Evolutionary conservation across 2,797 vertebrate species (phyloP), one percentile per base, ranked within the genome.

Genomic region (Neolamprologus multifasciatus): DNA sequence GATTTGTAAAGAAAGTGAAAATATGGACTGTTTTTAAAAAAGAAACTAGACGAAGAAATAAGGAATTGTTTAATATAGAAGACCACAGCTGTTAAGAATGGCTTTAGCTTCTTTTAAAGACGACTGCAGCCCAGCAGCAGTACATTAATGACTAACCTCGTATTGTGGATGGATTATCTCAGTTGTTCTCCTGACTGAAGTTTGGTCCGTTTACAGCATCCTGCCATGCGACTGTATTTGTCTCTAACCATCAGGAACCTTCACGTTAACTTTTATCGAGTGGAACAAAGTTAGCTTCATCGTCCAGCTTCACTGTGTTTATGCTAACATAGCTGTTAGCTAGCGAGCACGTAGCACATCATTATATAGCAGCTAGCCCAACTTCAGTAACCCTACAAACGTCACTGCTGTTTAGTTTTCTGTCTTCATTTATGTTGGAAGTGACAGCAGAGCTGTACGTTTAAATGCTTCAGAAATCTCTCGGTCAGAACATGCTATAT

Each of bases 181-280:
- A 14, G 21, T 14, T 8, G 21, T 23, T 23, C 50, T 50, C 48
- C 6, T 5, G 52, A 0, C 21, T 55, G 52, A 2, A 2, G 52
- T 55, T 14, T 55, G 12, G 52, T 55, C 12, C 21, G 1, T 55
- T 55, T 8, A 55, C 52, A 55, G 21, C 21, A 8, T 55, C 52
- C 52, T 55, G 52, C 4, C 7, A 26, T 2, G 7, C 0, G 3
- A 14, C 0, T 3, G 0, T 0, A 26, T 55, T 55, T 55, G 52
- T 55, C 23, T 3, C 12, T 55, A 14, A 55, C 12, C 19, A 52
- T 6, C 19, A 11, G 50, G 1, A 21, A 52, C 50, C 50, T 0
- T 52, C n/a, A 52, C 1, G 10, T 0, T 52, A 3, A 54, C 52
- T 54, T 54, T 54, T 23, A 54, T 54, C 4, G 0, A 23, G 0